Base-by-base conservation (phyloP, 2,113 vertebrate species). In the Pycnonotus jocosus region DNA sequence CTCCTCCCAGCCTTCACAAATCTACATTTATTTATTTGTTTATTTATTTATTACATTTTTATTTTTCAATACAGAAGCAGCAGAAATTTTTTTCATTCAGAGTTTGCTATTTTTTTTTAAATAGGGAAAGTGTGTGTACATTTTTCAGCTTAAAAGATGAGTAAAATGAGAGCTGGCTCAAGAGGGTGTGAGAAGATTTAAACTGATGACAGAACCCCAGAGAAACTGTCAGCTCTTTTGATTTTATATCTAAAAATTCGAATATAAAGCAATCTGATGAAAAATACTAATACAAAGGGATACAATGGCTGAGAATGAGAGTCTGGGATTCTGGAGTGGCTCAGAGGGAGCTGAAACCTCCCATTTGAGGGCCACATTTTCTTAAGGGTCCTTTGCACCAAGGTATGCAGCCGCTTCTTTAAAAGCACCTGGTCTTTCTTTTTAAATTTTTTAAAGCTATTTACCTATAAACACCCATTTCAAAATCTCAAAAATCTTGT, bases 341-440 rank as follows among this genome's bases (percentile, higher is more conserved):
- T 69, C 30, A 2, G 47, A 47, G 33, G 15, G 45, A 60, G 10
- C 4, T 40, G 42, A 45, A 23, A 45, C 11, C 5, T 50, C 27
- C 35, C 57, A 21, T 5, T 13, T 3, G 5, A 69, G 45, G 22
- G 33, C 15, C 23, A 4, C 11, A 1, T 62, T 74, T 89, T 84
- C 40, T 50, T 3, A 33, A 51, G 58, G 18, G 2, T 30, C 19
- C 22, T 81, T 37, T 44, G 24, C 66, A 69, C 45, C 27, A 7
- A n/a, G 51, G 4, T 21, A 2, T 9, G 4, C 0, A 1, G 11
- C 22, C 21, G 9, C 20, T 2, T 40, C 44, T 56, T 4, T 25
- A 60, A 80, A 79, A 57, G 9, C 6, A 64, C 28, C 9, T 9
- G 3, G 2, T 50, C 6, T 22, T 3, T n/a, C 12, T 21, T 47